Evolutionary conservation across 2,888 invertebrate species (phyloP), one percentile per base, ranked within the genome.

Genomic region (Eilema sororculum): DNA sequence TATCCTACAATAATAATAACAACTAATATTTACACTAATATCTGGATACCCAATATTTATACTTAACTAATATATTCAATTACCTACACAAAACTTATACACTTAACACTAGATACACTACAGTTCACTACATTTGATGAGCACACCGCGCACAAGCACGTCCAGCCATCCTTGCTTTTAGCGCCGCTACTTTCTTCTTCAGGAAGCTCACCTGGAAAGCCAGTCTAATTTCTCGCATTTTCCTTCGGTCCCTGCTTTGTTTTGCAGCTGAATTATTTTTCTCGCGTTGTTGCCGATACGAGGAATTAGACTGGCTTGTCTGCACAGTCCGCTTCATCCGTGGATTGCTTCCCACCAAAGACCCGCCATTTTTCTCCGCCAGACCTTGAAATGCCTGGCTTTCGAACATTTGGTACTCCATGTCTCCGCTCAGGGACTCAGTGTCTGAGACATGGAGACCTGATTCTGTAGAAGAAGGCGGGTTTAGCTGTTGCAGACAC

Each of bases 141-240:
- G 33, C 33, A 37, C 33, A 37, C 33, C 1, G 33, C 33, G 33
- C 33, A 12, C 33, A 41, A 1, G n/a, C 25, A n/a, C 25, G 12
- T 20, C 20, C 9, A 28, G 46, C 20, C 4, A 52, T 5, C 6
- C 28, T 10, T 9, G 16, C 30, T 4, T 37, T 25, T 5, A 65
- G 6, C 1, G 33, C 24, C 0, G 24, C 33, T 8, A 65, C 3
- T 3, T 65, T 8, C 10, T 10, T 65, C 0, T 56, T 57, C 1
- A 65, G 28, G 6, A 12, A 65, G 0, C 6, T 56, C 0, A 30
- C 30, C 22, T 65, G 52, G 1, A 65, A 3, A 1, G 52, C 52
- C 65, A 99, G 97, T 82, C 98, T 98, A 80, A 99, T 98, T 89
- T 99, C 99, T 86, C 99, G 98, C 37, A 97, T 97, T 79, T 98